These are phyloP conservation scores for Mellilla xanthometata DNA, from an alignment of 2,888 invertebrate species.

Conservation along the genomic window DNA sequence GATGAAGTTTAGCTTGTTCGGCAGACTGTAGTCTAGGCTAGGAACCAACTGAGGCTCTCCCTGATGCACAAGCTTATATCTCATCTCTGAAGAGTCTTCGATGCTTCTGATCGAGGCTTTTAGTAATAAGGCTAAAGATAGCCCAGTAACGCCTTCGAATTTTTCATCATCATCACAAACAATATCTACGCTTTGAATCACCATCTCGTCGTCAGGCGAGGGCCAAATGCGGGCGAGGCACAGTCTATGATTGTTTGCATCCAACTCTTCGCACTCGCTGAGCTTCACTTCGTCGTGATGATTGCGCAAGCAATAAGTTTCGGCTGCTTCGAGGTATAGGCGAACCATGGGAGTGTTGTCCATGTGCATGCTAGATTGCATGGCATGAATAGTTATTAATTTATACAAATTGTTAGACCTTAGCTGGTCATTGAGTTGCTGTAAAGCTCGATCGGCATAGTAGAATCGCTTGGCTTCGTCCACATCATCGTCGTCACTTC, in stretches of 20 bases:
- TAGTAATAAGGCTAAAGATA: constrained; percentile 47
- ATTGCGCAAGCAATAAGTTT: constrained; percentile 56
- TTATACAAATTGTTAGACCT: constrained; percentile 57
- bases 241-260: constrained; percentile 51
- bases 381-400: constrained; percentile 53
- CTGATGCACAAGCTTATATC: constrained; percentile 51
- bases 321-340: constrained; percentile 63
- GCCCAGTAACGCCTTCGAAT: constrained; percentile 52
- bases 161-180: constrained; percentile 59
- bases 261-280: constrained; percentile 57
- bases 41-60: constrained; percentile 60
- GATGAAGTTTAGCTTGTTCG: constrained; percentile 53
- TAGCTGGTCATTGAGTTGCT: constrained; percentile 47
- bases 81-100: constrained; percentile 43
- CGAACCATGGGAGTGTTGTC: constrained; percentile 44
- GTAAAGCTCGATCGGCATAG: constrained; percentile 56
- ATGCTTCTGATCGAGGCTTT: constrained; percentile 47
- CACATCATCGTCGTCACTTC: constrained; percentile 47
- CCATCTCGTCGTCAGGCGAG: constrained; percentile 56
- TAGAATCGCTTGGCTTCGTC: constrained; percentile 59
- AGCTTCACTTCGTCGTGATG: constrained; percentile 42
- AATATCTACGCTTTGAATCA: constrained; percentile 46
- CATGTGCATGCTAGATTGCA: constrained; percentile 51
- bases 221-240: constrained; percentile 62
- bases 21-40: constrained; percentile 47